Conservation (phyloP, 2,888 invertebrate genomes). For the Leptinotarsa rubiginosa region DNA sequence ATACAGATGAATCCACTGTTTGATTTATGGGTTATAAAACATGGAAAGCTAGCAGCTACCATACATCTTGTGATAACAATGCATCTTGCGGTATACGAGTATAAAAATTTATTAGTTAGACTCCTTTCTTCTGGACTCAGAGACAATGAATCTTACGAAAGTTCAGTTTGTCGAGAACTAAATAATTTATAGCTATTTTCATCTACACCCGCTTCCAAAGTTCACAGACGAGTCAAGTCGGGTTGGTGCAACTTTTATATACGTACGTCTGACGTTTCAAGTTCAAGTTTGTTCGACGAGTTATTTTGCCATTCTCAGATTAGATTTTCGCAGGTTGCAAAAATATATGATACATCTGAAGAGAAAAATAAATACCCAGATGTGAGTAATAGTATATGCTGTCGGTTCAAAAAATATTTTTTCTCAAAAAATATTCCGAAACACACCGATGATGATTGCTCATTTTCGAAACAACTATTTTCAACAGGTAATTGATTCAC, state of each 20-base stretch:
- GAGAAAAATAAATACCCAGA: too few relatives aligned
- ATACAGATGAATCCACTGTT: background rate
- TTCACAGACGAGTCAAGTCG: background rate
- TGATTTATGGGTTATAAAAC: conserved; percentile 20
- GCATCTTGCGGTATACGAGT: conserved; percentile 12
- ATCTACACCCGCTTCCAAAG: conserved; percentile 25
- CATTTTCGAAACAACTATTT: too few relatives aligned
- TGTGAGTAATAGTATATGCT: too few relatives aligned
- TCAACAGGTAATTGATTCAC: too few relatives aligned
- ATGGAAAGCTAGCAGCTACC: conserved; percentile 7
- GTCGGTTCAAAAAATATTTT: too few relatives aligned
- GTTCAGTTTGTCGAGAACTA: conserved; percentile 48
- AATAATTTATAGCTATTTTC: conserved; percentile 48
- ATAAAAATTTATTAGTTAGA: conserved; percentile 42
- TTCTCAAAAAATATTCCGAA: too few relatives aligned
- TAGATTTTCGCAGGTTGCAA: too few relatives aligned
- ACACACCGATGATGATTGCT: too few relatives aligned
- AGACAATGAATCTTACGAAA: conserved; percentile 48
- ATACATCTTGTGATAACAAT: conserved; percentile 25
- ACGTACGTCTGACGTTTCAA: background rate
- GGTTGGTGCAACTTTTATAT: background rate
- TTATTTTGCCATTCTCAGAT: too few relatives aligned
- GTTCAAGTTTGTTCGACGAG: background rate
- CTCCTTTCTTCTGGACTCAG: conserved; percentile 38
- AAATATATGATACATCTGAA: too few relatives aligned